phyloP scores from a whole-genome alignment of 2,888 invertebrate species.

The Leuctra nigra region DNA sequence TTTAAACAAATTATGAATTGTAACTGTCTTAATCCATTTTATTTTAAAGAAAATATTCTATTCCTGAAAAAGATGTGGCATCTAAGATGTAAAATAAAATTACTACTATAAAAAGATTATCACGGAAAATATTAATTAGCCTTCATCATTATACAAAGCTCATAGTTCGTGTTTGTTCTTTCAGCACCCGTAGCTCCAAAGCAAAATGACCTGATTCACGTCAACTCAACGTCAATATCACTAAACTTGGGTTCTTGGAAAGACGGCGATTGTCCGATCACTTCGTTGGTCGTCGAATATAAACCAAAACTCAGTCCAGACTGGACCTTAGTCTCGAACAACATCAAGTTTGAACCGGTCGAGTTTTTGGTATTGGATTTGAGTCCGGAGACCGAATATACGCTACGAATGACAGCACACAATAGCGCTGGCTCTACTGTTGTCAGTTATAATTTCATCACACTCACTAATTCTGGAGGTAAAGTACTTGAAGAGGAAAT shows the following conservation, averaged over 20 bases:
- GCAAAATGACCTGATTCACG: slow-evolving; percentile 37
- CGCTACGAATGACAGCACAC: slow-evolving; percentile 34
- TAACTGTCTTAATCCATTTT: too few species aligned
- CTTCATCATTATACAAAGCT: too few species aligned
- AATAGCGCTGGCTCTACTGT: slow-evolving; percentile 34
- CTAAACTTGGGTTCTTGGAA: slow-evolving; percentile 40
- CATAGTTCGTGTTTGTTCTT: not conserved
- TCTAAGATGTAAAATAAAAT: too few species aligned
- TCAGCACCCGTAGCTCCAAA: slow-evolving; percentile 41
- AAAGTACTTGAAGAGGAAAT: too few species aligned
- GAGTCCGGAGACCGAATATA: slow-evolving; percentile 33
- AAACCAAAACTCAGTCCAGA: slow-evolving; percentile 26
- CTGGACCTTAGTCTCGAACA: slow-evolving; percentile 32
- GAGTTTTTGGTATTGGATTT: slow-evolving; percentile 33
- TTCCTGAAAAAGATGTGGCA: too few species aligned
- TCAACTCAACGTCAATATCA: slow-evolving; percentile 40
- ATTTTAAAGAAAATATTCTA: too few species aligned
- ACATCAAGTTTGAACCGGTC: slow-evolving; percentile 32
- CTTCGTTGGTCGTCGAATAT: slow-evolving; percentile 40
- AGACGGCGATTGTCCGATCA: slow-evolving; percentile 40
- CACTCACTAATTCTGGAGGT: slow-evolving; percentile 34
- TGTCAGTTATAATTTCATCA: slow-evolving; percentile 34
- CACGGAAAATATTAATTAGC: too few species aligned
- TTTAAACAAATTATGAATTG: too few species aligned
- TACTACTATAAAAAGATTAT: too few species aligned